These are phyloP conservation scores for Meteorus sp. DNA, from an alignment of 1,140 invertebrate genomes.

Conservation along the genomic window DNA sequence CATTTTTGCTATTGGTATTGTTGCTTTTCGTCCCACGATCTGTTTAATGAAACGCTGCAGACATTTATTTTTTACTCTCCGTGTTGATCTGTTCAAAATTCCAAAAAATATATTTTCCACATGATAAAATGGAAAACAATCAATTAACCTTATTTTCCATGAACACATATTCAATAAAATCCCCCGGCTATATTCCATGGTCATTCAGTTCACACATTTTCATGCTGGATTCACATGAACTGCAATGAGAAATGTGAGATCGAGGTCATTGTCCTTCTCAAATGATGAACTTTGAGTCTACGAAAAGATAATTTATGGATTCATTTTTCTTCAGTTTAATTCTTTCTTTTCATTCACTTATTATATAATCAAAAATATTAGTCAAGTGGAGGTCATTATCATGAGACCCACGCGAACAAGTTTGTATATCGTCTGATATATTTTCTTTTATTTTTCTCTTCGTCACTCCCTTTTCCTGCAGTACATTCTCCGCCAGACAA, in stretches of 20 bases:
- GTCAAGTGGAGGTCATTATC: conserved; percentile 32
- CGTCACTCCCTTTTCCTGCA: too few relatives aligned
- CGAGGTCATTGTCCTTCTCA: background rate
- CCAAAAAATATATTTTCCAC: background rate
- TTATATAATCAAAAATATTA: conserved; percentile 32
- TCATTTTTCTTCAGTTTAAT: too few relatives aligned
- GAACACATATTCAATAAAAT: too few relatives aligned
- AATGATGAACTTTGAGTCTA: background rate
- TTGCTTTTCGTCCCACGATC: background rate
- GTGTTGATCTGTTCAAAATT: too few relatives aligned
- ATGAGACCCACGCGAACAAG: conserved; percentile 12
- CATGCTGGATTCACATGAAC: too few relatives aligned
- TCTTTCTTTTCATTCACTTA: background rate
- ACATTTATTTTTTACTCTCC: too few relatives aligned
- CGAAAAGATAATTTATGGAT: too few relatives aligned
- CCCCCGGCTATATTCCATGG: too few relatives aligned
- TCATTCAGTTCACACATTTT: background rate
- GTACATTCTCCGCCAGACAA: conserved; percentile 13
- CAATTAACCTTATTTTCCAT: conserved; percentile 5
- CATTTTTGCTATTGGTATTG: background rate
- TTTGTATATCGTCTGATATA: background rate
- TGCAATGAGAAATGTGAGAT: too few relatives aligned
- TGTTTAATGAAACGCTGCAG: too few relatives aligned
- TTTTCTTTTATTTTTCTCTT: too few relatives aligned
- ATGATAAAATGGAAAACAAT: too few relatives aligned